Evolutionary conservation across 2,113 vertebrate genomes (phyloP).

Genomic region (Hyla sarda): DNA sequence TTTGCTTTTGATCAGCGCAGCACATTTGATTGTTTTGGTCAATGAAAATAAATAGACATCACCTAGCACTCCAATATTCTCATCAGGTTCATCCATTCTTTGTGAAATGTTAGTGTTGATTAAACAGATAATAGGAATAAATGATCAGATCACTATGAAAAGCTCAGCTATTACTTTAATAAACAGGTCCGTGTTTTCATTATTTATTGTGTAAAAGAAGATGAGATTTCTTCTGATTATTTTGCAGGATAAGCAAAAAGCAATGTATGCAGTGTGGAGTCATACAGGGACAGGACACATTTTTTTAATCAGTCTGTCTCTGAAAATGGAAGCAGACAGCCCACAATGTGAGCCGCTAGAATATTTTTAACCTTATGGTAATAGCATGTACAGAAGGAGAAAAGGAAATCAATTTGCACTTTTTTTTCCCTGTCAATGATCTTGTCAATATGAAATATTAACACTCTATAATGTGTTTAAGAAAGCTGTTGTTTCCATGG

Average conservation of each 20-base stretch:
- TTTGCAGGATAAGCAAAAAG: slow-evolving; percentile 18
- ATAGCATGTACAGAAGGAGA: slow-evolving; percentile 53
- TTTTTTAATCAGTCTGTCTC: slow-evolving; percentile 62
- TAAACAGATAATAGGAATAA: slow-evolving; percentile 11
- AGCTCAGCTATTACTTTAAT: neutral
- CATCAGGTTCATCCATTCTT: neutral
- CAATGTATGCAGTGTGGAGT: slow-evolving; percentile 29
- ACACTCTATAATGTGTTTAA: slow-evolving; percentile 64
- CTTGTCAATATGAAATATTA: slow-evolving; percentile 74
- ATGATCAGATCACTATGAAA: neutral
- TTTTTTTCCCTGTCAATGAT: slow-evolving; percentile 72
- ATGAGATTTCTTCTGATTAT: neutral
- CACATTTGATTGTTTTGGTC: too few relatives aligned
- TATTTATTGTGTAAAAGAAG: slow-evolving; percentile 12
- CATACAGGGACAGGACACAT: slow-evolving; percentile 51
- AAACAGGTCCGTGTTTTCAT: neutral
- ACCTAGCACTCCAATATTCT: neutral
- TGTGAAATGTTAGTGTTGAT: neutral
- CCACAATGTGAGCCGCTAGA: slow-evolving; percentile 61
- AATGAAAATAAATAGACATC: neutral
- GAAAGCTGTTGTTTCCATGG: slow-evolving; percentile 72
- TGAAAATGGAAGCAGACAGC: slow-evolving; percentile 61
- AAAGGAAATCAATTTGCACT: slow-evolving; percentile 65
- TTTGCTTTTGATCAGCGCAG: too few relatives aligned
- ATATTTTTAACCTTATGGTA: slow-evolving; percentile 65